Conservation (phyloP, 2,888 invertebrate species). For the Cremastobaeus sp. region DNA sequence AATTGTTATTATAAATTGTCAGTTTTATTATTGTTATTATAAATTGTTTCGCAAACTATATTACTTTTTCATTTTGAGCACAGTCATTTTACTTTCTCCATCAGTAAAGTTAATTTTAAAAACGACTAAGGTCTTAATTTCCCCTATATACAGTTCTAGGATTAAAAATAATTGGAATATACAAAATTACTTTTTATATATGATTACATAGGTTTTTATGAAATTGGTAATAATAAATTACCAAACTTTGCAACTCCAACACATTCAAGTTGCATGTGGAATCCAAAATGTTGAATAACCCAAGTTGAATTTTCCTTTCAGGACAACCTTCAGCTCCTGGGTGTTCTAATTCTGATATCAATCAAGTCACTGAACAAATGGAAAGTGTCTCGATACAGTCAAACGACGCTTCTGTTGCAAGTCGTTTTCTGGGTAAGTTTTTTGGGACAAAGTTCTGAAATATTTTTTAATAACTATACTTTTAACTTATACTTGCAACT, state of each 20-base stretch:
- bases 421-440: constrained; percentile 72
- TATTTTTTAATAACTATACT: background rate
- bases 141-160: no score
- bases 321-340: constrained; percentile 57
- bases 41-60: no score
- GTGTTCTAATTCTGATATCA: constrained; percentile 63
- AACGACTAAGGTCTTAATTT: no score
- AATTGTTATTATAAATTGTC: background rate
- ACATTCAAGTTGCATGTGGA: background rate
- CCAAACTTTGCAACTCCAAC: background rate
- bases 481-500: background rate
- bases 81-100: no score
- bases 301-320: constrained; percentile 1
- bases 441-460: background rate
- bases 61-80: no score
- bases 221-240: no score
- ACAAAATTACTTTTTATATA: no score
- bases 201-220: no score
- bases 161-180: no score
- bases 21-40: constrained; percentile 1
- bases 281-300: background rate
- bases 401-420: constrained; percentile 65
- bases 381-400: constrained; percentile 68
- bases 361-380: constrained; percentile 70
- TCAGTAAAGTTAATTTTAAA: no score